These are phyloP conservation scores for Saccopteryx leptura DNA, from an alignment of 2,113 vertebrate species.

Conservation along the genomic window DNA sequence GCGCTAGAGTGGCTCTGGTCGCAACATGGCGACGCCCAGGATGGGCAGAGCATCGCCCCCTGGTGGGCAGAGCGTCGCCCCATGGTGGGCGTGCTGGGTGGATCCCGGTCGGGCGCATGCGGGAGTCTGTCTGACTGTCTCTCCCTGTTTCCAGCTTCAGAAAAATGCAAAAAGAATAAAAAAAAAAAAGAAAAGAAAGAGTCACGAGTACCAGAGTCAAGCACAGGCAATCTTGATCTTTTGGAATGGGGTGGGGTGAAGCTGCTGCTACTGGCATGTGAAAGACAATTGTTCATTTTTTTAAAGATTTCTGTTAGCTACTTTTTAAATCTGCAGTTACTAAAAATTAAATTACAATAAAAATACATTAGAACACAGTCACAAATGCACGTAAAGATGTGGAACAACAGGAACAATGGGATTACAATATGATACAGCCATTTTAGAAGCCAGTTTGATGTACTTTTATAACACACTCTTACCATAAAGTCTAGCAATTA, in stretches of 20 bases:
- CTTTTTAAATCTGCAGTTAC: background rate
- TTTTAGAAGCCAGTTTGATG: background rate
- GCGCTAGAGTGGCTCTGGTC: too few relatives aligned
- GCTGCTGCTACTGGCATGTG: background rate
- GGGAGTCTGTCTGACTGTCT: too few relatives aligned
- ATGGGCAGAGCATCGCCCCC: too few relatives aligned
- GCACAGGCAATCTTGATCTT: background rate
- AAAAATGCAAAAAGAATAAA: too few relatives aligned
- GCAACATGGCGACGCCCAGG: too few relatives aligned
- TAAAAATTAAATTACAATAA: background rate
- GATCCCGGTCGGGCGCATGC: too few relatives aligned
- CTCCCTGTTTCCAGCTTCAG: too few relatives aligned
- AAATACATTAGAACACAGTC: background rate
- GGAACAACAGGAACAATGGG: background rate
- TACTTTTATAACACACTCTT: background rate
- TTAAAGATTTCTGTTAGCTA: background rate
- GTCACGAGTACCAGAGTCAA: background rate
- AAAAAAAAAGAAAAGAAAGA: too few relatives aligned
- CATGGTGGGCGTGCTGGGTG: too few relatives aligned
- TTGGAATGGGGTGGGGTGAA: rapidly evolving
- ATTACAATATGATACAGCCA: background rate
- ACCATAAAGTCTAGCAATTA: background rate
- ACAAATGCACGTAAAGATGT: background rate
- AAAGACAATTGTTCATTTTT: background rate
- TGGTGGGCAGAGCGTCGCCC: too few relatives aligned